Evolutionary conservation across 1,140 invertebrate genomes (phyloP).

Genomic region (Thrips palmi): DNA sequence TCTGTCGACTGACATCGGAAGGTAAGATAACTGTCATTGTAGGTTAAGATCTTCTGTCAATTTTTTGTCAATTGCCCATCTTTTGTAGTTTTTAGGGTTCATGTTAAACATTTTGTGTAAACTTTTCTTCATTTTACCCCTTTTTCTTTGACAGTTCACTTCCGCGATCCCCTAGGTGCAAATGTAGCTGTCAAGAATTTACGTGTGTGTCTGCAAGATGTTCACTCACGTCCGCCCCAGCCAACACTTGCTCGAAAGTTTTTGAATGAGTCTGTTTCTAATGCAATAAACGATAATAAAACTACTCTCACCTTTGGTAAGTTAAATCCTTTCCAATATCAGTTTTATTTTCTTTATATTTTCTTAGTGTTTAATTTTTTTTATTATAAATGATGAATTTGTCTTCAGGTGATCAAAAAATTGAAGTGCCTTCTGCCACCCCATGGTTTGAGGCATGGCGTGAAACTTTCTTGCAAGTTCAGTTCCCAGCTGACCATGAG

Average conservation of each 20-base stretch:
- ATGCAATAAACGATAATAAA: conserved; percentile 43
- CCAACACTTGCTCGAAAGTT: conserved; percentile 66
- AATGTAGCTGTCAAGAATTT: conserved; percentile 53
- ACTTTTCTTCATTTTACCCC: background rate
- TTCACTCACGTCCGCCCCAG: conserved; percentile 61
- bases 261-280: conserved; percentile 68
- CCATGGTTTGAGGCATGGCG: conserved; percentile 97
- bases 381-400: conserved; percentile 4
- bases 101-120: conserved; percentile 2
- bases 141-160: conserved; percentile 39
- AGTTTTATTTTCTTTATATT: conserved; percentile 10
- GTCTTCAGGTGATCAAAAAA: conserved; percentile 13
- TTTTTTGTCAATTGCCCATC: conserved; percentile 4
- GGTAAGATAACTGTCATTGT: conserved; percentile 29
- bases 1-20: conserved; percentile 58
- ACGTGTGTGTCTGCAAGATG: conserved; percentile 62
- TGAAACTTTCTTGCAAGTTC: conserved; percentile 73
- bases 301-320: conserved; percentile 28
- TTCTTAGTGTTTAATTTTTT: conserved; percentile 10
- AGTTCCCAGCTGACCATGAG: conserved; percentile 86
- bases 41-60: conserved; percentile 5
- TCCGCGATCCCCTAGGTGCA: conserved; percentile 63
- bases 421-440: conserved; percentile 37
- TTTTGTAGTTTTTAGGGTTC: conserved; percentile 5
- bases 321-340: conserved; percentile 12